Evolutionary conservation across 2,888 invertebrate genomes (phyloP).

Genomic region (Cryptocephalus primarius): DNA sequence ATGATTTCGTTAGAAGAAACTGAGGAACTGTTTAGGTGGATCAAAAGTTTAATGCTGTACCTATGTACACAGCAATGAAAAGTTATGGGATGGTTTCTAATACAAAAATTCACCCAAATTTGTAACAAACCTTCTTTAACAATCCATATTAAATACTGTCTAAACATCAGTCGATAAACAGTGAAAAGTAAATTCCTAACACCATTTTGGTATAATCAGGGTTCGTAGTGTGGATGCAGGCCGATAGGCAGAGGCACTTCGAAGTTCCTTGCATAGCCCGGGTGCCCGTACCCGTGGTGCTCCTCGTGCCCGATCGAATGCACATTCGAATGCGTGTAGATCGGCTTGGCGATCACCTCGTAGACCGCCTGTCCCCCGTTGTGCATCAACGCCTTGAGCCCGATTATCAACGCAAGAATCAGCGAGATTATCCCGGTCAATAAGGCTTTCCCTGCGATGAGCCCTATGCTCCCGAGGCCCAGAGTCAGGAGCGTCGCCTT

Average conservation of each 20-base stretch:
- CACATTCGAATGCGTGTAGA: constrained; percentile 60
- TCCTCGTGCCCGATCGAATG: constrained; percentile 58
- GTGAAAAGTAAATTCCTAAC: no score
- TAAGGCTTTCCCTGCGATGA: constrained; percentile 72
- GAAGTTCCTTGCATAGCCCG: constrained; percentile 46
- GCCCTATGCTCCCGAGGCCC: constrained; percentile 58
- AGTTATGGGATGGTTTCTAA: no score
- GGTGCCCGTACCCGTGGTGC: constrained; percentile 38
- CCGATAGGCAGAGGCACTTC: constrained; percentile 34
- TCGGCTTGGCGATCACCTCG: constrained; percentile 73
- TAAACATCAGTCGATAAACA: no score
- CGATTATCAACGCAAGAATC: constrained; percentile 64
- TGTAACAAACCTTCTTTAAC: no score
- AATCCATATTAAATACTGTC: no score
- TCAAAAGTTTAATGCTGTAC: no score
- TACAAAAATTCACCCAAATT: no score
- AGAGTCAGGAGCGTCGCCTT: constrained; percentile 62
- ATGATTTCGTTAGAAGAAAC: no score
- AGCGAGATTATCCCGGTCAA: constrained; percentile 75
- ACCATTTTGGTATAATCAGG: constrained; percentile 28
- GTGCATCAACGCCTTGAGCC: constrained; percentile 58
- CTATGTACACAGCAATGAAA: no score
- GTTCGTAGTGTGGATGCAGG: constrained; percentile 47
- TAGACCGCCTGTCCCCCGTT: constrained; percentile 65
- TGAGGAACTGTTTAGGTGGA: no score